Percentiles rank a stretch among this genome's conserved stretches.
Evolutionary conservation across 2,888 invertebrate species (phyloP).

Genomic region (Leucophenga maculata): DNA sequence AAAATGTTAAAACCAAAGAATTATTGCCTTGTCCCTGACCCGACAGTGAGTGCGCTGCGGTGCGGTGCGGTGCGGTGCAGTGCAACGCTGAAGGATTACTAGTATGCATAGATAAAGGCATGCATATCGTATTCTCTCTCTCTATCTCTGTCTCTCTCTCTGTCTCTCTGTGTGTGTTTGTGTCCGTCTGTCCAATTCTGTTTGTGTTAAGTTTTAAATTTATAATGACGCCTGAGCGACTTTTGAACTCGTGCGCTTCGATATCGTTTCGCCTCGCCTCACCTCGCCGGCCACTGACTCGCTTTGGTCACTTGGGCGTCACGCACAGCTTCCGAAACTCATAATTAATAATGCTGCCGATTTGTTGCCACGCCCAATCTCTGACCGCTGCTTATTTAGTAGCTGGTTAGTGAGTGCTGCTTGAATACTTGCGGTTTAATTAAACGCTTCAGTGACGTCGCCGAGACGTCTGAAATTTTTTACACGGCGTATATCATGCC

Average conservation of each 20-base stretch:
- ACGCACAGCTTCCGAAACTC: neutral
- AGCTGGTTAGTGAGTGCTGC: too few relatives aligned
- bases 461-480: too few relatives aligned
- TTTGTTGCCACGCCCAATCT: neutral
- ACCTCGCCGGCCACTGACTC: neutral
- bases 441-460: conserved; percentile 50
- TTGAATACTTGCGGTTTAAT: conserved; percentile 60
- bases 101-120: neutral
- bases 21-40: conserved; percentile 62
- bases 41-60: conserved; percentile 21
- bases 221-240: conserved; percentile 40
- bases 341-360: neutral
- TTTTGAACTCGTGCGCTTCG: neutral
- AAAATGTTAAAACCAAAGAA: conserved; percentile 59
- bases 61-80: conserved; percentile 8
- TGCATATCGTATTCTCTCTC: neutral
- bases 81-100: conserved; percentile 14
- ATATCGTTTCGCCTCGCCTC: conserved; percentile 14
- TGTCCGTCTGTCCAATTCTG: conserved; percentile 9
- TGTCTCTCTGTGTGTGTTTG: neutral
- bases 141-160: conserved; percentile 12
- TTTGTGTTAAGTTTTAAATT: conserved; percentile 45
- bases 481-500: neutral
- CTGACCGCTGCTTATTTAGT: too few relatives aligned
- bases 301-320: neutral